phyloP scores from a whole-genome alignment of 1,140 invertebrate species.

The Dryas iulia region DNA sequence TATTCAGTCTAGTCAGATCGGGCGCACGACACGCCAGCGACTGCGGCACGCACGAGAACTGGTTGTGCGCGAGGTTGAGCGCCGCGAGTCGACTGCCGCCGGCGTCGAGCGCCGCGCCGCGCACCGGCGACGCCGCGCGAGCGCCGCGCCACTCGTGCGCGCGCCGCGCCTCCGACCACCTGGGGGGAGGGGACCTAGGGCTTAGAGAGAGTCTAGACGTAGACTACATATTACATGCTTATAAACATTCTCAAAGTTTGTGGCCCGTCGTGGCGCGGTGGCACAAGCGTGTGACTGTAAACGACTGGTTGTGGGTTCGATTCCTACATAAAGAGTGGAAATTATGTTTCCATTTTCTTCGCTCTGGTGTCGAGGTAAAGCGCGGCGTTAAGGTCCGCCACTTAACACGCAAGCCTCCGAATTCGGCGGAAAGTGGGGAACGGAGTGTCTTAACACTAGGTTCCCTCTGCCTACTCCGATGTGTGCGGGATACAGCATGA shows the following conservation, averaged over 20 bases:
- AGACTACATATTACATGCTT: no score
- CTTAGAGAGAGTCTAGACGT: no score
- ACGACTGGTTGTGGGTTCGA: no score
- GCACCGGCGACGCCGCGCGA: conserved; percentile 81
- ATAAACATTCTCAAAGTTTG: no score
- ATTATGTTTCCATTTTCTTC: neutral
- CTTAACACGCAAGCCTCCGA: neutral
- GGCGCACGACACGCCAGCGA: conserved; percentile 94
- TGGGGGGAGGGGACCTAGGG: no score
- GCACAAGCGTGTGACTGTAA: no score
- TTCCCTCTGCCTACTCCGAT: no score
- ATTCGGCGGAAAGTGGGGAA: no score
- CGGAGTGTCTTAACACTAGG: no score
- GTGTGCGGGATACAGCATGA: no score
- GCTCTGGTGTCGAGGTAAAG: neutral
- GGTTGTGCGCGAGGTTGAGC: conserved; percentile 95
- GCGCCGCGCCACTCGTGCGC: conserved; percentile 86
- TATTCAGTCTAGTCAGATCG: conserved; percentile 91
- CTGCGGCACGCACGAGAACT: conserved; percentile 91
- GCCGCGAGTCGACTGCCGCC: conserved; percentile 85
- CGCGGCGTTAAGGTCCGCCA: neutral
- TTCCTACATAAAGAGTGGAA: no score
- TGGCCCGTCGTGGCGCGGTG: no score
- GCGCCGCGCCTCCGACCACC: conserved; percentile 79
- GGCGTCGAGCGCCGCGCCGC: conserved; percentile 83